Conservation (phyloP, 2,113 vertebrate species). For the Odocoileus virginianus region DNA sequence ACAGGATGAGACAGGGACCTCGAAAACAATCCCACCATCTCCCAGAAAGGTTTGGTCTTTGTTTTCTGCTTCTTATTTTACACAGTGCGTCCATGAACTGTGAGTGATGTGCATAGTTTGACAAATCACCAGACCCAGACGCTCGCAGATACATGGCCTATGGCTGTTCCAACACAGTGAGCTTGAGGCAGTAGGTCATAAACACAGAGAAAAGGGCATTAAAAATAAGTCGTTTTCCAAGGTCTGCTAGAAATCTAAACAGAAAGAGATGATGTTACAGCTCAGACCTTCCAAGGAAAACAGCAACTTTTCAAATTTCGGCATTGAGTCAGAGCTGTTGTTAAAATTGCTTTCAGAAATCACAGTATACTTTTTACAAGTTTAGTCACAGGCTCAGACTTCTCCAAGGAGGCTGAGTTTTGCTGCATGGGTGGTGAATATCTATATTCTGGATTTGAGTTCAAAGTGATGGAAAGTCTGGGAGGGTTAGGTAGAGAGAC, state of each 20-base stretch:
- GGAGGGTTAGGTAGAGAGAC: neutral
- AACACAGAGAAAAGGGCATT: neutral
- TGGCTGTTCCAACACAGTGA: neutral
- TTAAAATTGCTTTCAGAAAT: conserved; percentile 4
- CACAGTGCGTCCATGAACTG: neutral
- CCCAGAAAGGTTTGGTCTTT: neutral
- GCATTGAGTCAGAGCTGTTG: neutral
- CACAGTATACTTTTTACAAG: neutral
- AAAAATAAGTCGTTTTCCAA: conserved; percentile 6
- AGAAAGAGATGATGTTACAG: conserved; percentile 1
- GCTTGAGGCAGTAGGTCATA: neutral
- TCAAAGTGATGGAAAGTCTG: neutral
- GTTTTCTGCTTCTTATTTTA: conserved; percentile 27
- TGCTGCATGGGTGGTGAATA: neutral
- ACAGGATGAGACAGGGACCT: neutral
- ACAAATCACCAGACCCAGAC: neutral
- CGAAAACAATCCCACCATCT: neutral
- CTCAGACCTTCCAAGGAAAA: conserved; percentile 16
- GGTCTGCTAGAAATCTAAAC: conserved; percentile 36
- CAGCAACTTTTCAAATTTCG: conserved; percentile 14
- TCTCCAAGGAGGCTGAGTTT: neutral
- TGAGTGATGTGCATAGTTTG: conserved; percentile 1
- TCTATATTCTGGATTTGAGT: neutral
- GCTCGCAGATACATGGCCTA: neutral
- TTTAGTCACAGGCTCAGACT: neutral